A percentile compares a stretch with the other conserved stretches of the same genome.
Evolutionary conservation across 1,140 invertebrate genomes (phyloP).

Genomic region (Trichonephila inaurata): DNA sequence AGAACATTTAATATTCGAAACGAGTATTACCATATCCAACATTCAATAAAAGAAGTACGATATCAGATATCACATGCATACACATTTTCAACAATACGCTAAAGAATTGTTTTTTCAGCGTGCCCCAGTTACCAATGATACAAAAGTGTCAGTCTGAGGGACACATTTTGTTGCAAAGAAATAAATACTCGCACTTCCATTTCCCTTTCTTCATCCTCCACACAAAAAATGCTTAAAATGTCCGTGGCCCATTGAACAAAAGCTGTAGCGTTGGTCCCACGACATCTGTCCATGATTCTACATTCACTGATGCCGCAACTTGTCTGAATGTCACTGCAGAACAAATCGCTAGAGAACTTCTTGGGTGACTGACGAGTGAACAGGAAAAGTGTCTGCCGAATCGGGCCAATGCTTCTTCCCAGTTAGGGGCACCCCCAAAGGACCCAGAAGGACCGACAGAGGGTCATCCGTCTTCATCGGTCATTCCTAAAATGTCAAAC

Average conservation of each 20-base stretch:
- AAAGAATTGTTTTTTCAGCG: neutral
- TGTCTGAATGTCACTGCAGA: slow-evolving; percentile 65
- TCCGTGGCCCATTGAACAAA: slow-evolving; percentile 38
- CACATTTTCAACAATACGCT: neutral
- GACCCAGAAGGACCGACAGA: slow-evolving; percentile 42
- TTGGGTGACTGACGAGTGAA: slow-evolving; percentile 51
- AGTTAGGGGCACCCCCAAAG: slow-evolving; percentile 44
- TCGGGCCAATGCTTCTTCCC: slow-evolving; percentile 16
- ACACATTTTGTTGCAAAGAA: neutral
- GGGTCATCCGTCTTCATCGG: slow-evolving; percentile 76
- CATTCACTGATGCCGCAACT: slow-evolving; percentile 43
- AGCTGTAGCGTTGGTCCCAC: slow-evolving; percentile 26
- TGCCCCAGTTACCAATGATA: slow-evolving; percentile 21
- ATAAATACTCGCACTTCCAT: neutral
- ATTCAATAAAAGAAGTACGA: too few relatives aligned
- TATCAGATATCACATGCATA: neutral
- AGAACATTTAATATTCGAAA: too few relatives aligned
- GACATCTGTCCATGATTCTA: slow-evolving; percentile 68
- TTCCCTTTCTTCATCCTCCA: neutral
- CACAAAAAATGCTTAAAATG: slow-evolving; percentile 45
- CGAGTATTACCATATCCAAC: too few relatives aligned
- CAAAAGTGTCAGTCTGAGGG: neutral
- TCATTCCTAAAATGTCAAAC: slow-evolving; percentile 75
- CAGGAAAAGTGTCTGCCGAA: slow-evolving; percentile 11
- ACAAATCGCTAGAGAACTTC: slow-evolving; percentile 71